Base-by-base conservation (phyloP, 2,113 vertebrate genomes). In the Onychorhynchus coronatus region DNA sequence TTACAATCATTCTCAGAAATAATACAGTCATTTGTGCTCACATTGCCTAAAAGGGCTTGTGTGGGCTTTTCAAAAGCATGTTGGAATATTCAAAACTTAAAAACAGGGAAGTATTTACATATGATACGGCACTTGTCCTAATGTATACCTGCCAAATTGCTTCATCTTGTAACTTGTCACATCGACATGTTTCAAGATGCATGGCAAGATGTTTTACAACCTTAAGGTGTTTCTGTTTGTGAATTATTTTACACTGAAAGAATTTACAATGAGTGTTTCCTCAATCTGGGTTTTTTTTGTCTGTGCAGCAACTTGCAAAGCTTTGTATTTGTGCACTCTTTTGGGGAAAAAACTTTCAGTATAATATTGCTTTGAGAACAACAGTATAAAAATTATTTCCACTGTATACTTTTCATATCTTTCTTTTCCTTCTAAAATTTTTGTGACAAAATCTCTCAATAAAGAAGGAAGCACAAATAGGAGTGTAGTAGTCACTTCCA, bases 141-240 rank as follows among this genome's bases (percentile, higher is more conserved):
- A 92, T 79, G 55, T 86, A 88, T 79, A 96, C 85, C 88, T 89
- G 86, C 28, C 90, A 96, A 93, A 79, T 79, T 95, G 50, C 91
- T 87, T 88, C 81, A 61, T 85, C 94, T 87, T 84, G 71, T 87
- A 96, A 73, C 68, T 81, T 94, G 90, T 93, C 91, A 91, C 42
- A 85, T 88, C 67, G 91, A 67, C 81, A 49, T 79, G 81, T 79
- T 96, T 92, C 70, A 93, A 89, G 83, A 94, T 82, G 84, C 65
- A 81, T 66, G 68, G 82, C 86, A 96, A 94, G 88, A 93, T 79
- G 68, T 92, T 97, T 97, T 96, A 94, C 78, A 93, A 86, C 56
- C 47, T 92, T 85, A 83, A 92, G 50, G 65, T 90, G 77, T 89
- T 97, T 91, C 76, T 96, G 41, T 91, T 96, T 92, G 88, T 77